These are phyloP conservation scores for Metaphire vulgaris DNA, from an alignment of 1,140 invertebrate species.

Conservation along the genomic window DNA sequence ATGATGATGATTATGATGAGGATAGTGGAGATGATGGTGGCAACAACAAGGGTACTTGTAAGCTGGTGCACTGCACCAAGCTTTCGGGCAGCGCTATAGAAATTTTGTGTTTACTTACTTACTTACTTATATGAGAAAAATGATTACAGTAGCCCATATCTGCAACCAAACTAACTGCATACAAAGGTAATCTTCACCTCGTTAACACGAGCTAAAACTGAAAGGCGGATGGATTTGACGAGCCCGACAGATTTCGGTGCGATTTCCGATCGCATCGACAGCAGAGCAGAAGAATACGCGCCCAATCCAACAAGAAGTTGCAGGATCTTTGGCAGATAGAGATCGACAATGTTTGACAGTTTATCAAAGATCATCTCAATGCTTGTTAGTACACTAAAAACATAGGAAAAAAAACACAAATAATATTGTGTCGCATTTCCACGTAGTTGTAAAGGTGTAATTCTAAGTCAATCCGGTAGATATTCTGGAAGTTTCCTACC, in stretches of 20 bases:
- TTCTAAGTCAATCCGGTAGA: too few species aligned
- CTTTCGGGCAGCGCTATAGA: too few species aligned
- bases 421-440: not conserved
- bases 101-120: too few species aligned
- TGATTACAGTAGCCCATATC: too few species aligned
- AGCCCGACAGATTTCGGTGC: conserved; percentile 45
- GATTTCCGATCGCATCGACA: conserved; percentile 49
- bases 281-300: conserved; percentile 59
- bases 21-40: too few species aligned
- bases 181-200: conserved; percentile 17
- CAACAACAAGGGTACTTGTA: too few species aligned
- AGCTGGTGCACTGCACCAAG: too few species aligned
- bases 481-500: too few species aligned
- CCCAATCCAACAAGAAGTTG: conserved; percentile 67
- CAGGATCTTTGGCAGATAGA: conserved; percentile 64
- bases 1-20: too few species aligned
- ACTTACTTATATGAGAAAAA: too few species aligned
- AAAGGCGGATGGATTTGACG: conserved; percentile 54
- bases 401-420: conserved; percentile 11
- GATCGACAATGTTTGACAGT: conserved; percentile 68
- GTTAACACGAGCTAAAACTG: conserved; percentile 21
- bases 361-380: conserved; percentile 74
- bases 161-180: too few species aligned
- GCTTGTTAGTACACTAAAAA: conserved; percentile 63
- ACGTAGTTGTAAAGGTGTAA: not conserved